Evolutionary conservation across 2,113 vertebrate genomes (phyloP), one percentile per base, ranked within the genome.

Genomic region (Fulica atra): DNA sequence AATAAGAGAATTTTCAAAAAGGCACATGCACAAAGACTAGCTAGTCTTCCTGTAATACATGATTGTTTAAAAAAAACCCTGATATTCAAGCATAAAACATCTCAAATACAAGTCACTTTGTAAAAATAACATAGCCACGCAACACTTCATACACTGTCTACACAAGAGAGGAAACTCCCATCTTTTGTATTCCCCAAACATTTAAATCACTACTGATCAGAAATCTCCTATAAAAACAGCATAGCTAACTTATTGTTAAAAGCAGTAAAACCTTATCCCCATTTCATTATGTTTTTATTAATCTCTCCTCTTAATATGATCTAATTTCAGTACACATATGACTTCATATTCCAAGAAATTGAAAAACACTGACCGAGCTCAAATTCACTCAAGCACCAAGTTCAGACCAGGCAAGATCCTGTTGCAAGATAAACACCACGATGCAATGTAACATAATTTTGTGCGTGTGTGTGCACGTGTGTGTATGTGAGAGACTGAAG

Each of bases 351-450:
- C 61, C 65, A 81, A 93, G 50, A 94, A 92, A 93, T 3, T 92
- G 81, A 87, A 93, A 91, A 97, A 91, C 92, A 96, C 82, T 46
- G 60, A 95, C 83, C 35, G 28, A 95, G 77, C 74, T 93, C 88
- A 94, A 94, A 95, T 93, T 89, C 83, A 92, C 61, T 64, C 92
- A 96, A 95, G 86, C 72, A 91, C 91, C 83, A 72, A 85, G 86
- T 92, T 96, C 83, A 89, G 86, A 84, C 7, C 83, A 91, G 77
- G 86, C 83, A 96, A 96, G 95, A 95, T 94, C 91, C 86, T 76
- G 90, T 82, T 96, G 86, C 95, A 96, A 93, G 91, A 95, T 81
- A 94, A 96, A 94, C 90, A 96, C 86, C 44, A 5, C 8, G 80
- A 95, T 81, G 84, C 10, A 33, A 92, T 65, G 70, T 65, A 95